Percentiles rank a stretch among this genome's conserved stretches.
Evolutionary conservation across 2,888 invertebrate genomes (phyloP).

Genomic region (Diplolepis rosae): DNA sequence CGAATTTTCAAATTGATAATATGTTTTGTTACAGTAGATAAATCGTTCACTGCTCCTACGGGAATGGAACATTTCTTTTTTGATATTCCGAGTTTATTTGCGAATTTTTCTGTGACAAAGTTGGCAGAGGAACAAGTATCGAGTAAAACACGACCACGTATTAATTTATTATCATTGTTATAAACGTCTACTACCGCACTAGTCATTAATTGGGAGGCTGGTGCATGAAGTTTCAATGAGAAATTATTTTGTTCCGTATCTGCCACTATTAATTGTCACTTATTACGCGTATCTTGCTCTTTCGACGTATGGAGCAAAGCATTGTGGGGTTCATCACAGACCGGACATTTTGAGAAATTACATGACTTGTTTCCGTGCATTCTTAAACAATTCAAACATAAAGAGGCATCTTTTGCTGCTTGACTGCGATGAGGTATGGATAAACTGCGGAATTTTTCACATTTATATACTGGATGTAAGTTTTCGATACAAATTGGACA

Average conservation of each 20-base stretch:
- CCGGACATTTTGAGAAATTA: neutral
- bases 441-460: conserved; percentile 32
- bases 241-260: neutral
- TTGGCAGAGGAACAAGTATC: conserved; percentile 44
- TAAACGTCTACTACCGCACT: conserved; percentile 36
- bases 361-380: neutral
- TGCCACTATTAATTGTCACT: neutral
- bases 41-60: conserved; percentile 38
- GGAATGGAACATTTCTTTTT: conserved; percentile 33
- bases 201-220: conserved; percentile 29
- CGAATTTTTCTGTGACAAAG: conserved; percentile 45
- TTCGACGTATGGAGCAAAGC: neutral
- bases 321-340: neutral
- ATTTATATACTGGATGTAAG: conserved; percentile 32
- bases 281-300: neutral
- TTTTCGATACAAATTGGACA: conserved; percentile 31
- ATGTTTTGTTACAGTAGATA: conserved; percentile 34
- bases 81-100: conserved; percentile 33
- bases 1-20: conserved; percentile 29
- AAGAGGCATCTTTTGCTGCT: conserved; percentile 12
- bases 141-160: conserved; percentile 33
- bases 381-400: conserved; percentile 40
- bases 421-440: conserved; percentile 17
- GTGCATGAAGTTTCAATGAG: neutral
- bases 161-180: neutral